A percentile compares a stretch with the other conserved stretches of the same genome.
Evolutionary conservation across 2,113 vertebrate species (phyloP).

Genomic region (Limanda limanda): DNA sequence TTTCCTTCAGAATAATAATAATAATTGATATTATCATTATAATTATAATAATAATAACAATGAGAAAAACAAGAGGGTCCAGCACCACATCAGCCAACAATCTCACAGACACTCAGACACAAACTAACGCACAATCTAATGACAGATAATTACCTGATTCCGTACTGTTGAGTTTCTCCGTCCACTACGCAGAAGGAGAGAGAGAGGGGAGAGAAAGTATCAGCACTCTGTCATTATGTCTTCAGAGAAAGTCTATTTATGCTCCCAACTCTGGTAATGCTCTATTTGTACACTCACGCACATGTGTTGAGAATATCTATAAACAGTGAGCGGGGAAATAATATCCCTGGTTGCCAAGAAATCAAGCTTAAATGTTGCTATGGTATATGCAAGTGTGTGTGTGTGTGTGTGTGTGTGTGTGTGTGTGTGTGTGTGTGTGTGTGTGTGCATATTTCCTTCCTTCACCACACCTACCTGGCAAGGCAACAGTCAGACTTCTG

Average conservation of each 20-base stretch:
- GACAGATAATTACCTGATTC: slow-evolving; percentile 91
- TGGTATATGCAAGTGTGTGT: slow-evolving; percentile 23
- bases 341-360: slow-evolving; percentile 58
- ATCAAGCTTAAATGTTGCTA: slow-evolving; percentile 39
- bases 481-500: slow-evolving; percentile 94
- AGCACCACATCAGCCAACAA: slow-evolving; percentile 20
- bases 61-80: slow-evolving; percentile 24
- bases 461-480: slow-evolving; percentile 89
- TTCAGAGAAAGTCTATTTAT: slow-evolving; percentile 71
- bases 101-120: slow-evolving; percentile 5
- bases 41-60: no score
- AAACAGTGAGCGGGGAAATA: slow-evolving; percentile 58
- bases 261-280: slow-evolving; percentile 58
- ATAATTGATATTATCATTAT: no score
- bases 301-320: slow-evolving; percentile 65
- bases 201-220: slow-evolving; percentile 49
- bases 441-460: slow-evolving; percentile 50
- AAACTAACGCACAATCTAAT: slow-evolving; percentile 14
- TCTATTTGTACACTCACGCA: slow-evolving; percentile 64
- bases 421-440: slow-evolving; percentile 5
- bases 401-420: not conserved
- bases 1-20: no score
- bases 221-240: slow-evolving; percentile 71
- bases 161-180: slow-evolving; percentile 90
- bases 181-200: slow-evolving; percentile 74